These are phyloP conservation scores for Crotophaga sulcirostris DNA, from an alignment of 2,113 vertebrate species.

Conservation along the genomic window DNA sequence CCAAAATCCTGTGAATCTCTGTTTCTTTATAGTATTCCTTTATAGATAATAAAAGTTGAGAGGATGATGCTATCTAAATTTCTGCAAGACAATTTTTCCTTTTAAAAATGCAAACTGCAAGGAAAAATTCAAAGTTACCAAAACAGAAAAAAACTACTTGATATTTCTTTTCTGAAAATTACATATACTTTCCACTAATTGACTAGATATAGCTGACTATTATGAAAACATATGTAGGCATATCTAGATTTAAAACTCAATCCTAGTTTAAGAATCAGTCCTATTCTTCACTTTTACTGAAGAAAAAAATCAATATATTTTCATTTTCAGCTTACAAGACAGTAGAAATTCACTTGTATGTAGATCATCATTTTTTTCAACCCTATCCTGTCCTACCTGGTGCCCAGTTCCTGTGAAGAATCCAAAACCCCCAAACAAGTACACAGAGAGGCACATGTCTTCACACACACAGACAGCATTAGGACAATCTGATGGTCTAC, in stretches of 20 bases:
- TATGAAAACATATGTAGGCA: neutral
- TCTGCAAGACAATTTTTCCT: neutral
- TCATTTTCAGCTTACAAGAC: neutral
- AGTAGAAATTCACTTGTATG: neutral
- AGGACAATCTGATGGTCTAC: neutral
- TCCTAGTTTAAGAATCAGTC: neutral
- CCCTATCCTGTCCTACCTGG: neutral
- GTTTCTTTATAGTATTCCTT: neutral
- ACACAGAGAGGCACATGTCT: neutral
- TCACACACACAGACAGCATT: neutral
- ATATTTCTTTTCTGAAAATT: neutral
- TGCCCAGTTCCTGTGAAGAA: neutral
- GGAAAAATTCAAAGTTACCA: neutral
- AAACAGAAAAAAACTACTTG: neutral
- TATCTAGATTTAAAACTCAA: neutral
- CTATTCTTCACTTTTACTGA: neutral
- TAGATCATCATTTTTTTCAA: neutral
- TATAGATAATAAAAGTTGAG: neutral
- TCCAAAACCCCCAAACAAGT: neutral
- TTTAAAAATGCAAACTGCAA: neutral
- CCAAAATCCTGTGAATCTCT: neutral
- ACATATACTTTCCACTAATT: neutral
- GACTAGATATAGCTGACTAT: neutral
- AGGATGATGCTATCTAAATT: neutral
- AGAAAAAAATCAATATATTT: neutral